Evolutionary conservation across 2,888 invertebrate genomes (phyloP), one percentile per base, ranked within the genome.

Genomic region (Lamellibrachia columna): DNA sequence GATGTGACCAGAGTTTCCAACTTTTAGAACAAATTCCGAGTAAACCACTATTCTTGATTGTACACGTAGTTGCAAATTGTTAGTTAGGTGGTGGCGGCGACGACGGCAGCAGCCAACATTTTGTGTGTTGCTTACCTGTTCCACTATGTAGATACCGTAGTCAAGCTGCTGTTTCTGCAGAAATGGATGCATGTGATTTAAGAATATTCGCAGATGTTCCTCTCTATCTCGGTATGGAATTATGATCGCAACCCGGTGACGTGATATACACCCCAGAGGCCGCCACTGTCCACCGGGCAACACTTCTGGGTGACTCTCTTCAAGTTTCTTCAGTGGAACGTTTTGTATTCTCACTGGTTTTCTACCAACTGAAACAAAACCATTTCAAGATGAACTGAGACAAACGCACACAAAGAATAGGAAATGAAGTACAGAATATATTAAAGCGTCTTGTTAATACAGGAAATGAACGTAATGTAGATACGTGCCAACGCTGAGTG

Each of bases 101-200:
- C 28, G 28, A 28, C 28, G 28, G 75, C 75, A 11, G n/a, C 75
- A 75, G 9, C 9, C 55, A 55, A 55, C 55, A 9, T n/a, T 22
- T 40, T 40, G 40, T 40, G 40, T 75, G 22, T 15, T 22, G 22
- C 22, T 75, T 22, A 91, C 98, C 97, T 99, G 99, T 97, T 99
- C 99, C 75, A 99, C 97, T 91, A 99, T 97, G 96, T 98, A 99
- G 96, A 99, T 98, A 93, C 98, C 98, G 96, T 99, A 99, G 96
- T 99, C 98, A 94, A 99, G 97, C 97, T 98, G 98, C 96, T 99
- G 99, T 95, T 98, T 98, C 97, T 98, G 98, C 93, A 99, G 97
- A 96, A 99, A 98, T 52, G 98, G 98, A 97, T 99, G 99, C 97
- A 99, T 98, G 97, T 99, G 98, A 96, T 98, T 98, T 90, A 99